phyloP scores from a whole-genome alignment of 2,797 vertebrate species.

The Sebastes steindachneri region DNA sequence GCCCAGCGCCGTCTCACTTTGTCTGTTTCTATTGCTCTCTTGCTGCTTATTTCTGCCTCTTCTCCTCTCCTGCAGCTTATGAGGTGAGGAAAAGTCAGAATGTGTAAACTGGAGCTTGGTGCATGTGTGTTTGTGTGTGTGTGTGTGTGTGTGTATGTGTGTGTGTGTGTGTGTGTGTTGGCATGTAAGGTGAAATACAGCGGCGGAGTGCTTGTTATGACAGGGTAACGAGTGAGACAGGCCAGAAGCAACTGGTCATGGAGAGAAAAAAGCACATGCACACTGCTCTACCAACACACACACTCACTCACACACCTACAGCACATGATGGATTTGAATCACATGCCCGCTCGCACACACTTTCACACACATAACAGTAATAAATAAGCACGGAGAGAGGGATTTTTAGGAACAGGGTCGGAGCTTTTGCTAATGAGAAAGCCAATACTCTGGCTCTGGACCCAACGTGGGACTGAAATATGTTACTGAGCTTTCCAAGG shows the following conservation, averaged over 20 bases:
- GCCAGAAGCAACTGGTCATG: slow-evolving; percentile 70
- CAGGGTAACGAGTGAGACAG: slow-evolving; percentile 78
- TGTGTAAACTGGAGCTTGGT: slow-evolving; percentile 30
- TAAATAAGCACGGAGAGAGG: slow-evolving; percentile 47
- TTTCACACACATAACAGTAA: slow-evolving; percentile 39
- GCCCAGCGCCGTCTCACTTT: slow-evolving; percentile 3
- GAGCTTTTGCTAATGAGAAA: slow-evolving; percentile 64
- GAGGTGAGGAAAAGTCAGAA: slow-evolving; percentile 68
- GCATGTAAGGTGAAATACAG: slow-evolving; percentile 64
- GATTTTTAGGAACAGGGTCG: slow-evolving; percentile 29
- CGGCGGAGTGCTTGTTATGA: slow-evolving; percentile 76
- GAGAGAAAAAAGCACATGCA: slow-evolving; percentile 45
- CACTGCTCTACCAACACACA: slow-evolving; percentile 24
- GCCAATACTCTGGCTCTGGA: slow-evolving; percentile 53
- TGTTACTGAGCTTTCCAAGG: slow-evolving; percentile 58
- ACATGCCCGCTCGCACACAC: slow-evolving; percentile 20
- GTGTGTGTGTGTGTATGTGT: slow-evolving; percentile 16
- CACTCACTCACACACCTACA: background rate
- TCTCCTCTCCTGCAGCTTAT: slow-evolving; percentile 46
- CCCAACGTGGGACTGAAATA: slow-evolving; percentile 31
- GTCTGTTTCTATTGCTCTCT: slow-evolving; percentile 10
- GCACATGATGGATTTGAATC: slow-evolving; percentile 44
- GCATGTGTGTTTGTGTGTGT: slow-evolving; percentile 19
- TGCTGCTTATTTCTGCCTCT: slow-evolving; percentile 15
- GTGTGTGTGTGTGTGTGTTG: slow-evolving; percentile 31